These are phyloP conservation scores for Engystomops pustulosus DNA, from an alignment of 2,113 vertebrate genomes.

Conservation along the genomic window DNA sequence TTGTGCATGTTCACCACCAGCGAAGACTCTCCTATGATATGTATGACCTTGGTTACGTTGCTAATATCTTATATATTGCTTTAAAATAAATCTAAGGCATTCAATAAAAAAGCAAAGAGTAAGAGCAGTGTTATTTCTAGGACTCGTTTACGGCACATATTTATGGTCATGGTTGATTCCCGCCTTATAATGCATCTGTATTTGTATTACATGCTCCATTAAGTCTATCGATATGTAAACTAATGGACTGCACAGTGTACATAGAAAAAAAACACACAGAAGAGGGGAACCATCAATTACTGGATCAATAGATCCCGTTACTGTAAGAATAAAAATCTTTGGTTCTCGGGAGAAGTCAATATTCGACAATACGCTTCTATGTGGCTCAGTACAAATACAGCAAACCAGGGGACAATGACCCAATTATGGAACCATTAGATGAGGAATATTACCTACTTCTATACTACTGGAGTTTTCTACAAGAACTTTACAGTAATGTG, in stretches of 20 bases:
- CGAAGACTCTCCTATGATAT: neutral
- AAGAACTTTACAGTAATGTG: too few species aligned
- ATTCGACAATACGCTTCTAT: constrained; percentile 1
- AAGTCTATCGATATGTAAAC: constrained; percentile 19
- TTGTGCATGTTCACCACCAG: too few species aligned
- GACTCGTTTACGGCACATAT: neutral
- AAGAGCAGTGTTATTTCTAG: neutral
- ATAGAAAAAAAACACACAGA: constrained; percentile 10
- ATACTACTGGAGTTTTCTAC: neutral
- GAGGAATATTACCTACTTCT: neutral
- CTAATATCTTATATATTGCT: too few species aligned
- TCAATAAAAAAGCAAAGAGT: too few species aligned
- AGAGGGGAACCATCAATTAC: constrained; percentile 1
- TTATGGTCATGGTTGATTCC: neutral
- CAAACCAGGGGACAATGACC: neutral
- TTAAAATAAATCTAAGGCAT: too few species aligned
- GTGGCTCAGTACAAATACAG: neutral
- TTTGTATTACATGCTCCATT: constrained; percentile 14
- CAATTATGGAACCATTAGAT: neutral
- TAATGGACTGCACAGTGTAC: constrained; percentile 28
- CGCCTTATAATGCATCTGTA: neutral
- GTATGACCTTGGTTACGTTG: neutral
- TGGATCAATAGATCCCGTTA: constrained; percentile 22
- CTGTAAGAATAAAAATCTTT: constrained; percentile 20
- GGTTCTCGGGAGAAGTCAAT: neutral